Evolutionary conservation across 1,140 invertebrate genomes (phyloP).

Genomic region (Sminthurides bifidus): DNA sequence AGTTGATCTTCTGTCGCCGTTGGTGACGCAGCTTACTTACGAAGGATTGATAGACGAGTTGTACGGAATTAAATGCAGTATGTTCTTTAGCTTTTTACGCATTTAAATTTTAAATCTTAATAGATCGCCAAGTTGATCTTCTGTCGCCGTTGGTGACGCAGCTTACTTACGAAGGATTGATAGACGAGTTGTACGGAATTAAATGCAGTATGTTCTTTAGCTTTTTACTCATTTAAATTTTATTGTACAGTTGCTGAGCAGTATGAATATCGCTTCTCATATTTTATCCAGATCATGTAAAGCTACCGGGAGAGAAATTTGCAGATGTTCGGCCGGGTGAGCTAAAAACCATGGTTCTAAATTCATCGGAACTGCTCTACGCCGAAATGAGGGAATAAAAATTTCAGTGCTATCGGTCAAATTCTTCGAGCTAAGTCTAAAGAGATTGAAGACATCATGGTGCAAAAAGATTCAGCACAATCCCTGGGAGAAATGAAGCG

Average conservation of each 20-base stretch:
- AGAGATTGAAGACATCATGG: slow-evolving; percentile 43
- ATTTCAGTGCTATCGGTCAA: slow-evolving; percentile 81
- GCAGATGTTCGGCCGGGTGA: slow-evolving; percentile 51
- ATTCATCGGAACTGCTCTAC: slow-evolving; percentile 81
- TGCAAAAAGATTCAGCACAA: slow-evolving; percentile 49
- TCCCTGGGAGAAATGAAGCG: slow-evolving; percentile 86
- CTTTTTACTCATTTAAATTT: slow-evolving; percentile 3
- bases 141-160: slow-evolving; percentile 86
- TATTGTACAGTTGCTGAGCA: background rate
- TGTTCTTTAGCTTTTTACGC: slow-evolving; percentile 32
- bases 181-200: slow-evolving; percentile 79
- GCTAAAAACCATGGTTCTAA: slow-evolving; percentile 72
- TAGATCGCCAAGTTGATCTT: slow-evolving; percentile 83
- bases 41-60: slow-evolving; percentile 93
- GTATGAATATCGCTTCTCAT: background rate
- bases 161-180: slow-evolving; percentile 91
- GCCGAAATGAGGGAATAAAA: slow-evolving; percentile 82
- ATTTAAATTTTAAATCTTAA: slow-evolving; percentile 44
- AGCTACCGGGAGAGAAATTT: slow-evolving; percentile 53
- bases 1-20: slow-evolving; percentile 80
- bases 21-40: slow-evolving; percentile 91
- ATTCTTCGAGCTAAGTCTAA: slow-evolving; percentile 77
- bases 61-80: slow-evolving; percentile 60
- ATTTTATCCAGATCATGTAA: slow-evolving; percentile 54
- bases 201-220: slow-evolving; percentile 49